Percentiles rank a stretch among this genome's conserved stretches.
These are phyloP conservation scores for Orchestia grillus DNA, from an alignment of 1,140 invertebrate species.

Conservation along the genomic window DNA sequence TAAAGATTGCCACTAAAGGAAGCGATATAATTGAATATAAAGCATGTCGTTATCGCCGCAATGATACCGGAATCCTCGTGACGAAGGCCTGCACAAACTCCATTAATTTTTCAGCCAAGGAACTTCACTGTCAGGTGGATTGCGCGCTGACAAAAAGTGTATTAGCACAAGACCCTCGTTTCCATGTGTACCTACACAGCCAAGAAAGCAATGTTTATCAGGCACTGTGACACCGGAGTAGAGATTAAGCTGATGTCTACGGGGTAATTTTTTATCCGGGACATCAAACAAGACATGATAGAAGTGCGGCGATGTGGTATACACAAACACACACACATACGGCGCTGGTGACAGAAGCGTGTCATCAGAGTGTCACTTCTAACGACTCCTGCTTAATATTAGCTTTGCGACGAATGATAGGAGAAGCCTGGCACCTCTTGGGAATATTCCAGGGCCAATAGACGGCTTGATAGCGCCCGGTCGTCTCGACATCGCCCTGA, in stretches of 20 bases:
- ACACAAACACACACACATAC: background rate
- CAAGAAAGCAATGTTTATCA: conserved; percentile 8
- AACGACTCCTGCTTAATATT: conserved; percentile 11
- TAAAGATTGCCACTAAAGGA: background rate
- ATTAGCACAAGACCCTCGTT: background rate
- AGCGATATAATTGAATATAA: conserved; percentile 33
- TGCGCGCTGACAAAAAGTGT: background rate
- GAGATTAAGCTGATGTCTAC: conserved; percentile 27
- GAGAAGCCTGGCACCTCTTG: conserved; percentile 8
- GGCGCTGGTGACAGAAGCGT: background rate
- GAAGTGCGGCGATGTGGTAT: background rate
- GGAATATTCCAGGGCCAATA: background rate
- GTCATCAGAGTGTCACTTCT: conserved; percentile 24
- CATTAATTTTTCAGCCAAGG: background rate
- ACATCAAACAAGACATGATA: background rate
- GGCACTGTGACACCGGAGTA: background rate
- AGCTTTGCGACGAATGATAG: conserved; percentile 1
- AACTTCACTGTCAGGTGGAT: background rate
- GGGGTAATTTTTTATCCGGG: background rate
- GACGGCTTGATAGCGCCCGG: background rate
- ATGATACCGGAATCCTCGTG: background rate
- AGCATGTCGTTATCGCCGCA: background rate
- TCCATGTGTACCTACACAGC: background rate
- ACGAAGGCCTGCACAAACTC: background rate
- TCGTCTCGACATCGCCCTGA: background rate